These are phyloP conservation scores for Calonectris borealis DNA, from an alignment of 2,113 vertebrate genomes.

Conservation along the genomic window DNA sequence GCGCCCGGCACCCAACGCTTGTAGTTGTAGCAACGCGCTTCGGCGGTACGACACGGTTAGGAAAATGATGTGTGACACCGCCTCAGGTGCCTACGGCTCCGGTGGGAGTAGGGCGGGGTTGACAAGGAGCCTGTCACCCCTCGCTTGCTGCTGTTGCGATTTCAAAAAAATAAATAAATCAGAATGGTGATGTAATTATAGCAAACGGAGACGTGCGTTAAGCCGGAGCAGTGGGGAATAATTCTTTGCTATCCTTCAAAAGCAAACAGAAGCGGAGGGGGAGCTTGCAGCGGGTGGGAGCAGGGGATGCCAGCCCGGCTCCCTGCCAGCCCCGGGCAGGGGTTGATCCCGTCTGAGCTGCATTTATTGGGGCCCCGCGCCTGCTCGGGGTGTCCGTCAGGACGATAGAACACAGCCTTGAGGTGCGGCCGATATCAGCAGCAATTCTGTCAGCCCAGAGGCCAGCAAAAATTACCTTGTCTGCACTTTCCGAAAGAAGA, in stretches of 20 bases:
- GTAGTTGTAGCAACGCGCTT: constrained; percentile 7
- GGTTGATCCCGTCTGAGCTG: neutral
- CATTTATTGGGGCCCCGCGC: neutral
- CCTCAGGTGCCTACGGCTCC: neutral
- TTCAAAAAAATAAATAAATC: neutral
- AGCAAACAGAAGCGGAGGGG: neutral
- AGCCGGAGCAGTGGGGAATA: neutral
- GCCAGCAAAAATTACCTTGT: neutral
- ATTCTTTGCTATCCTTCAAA: neutral
- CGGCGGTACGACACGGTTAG: neutral
- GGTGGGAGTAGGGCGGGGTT: neutral
- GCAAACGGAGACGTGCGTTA: neutral
- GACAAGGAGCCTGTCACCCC: neutral
- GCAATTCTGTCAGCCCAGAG: neutral
- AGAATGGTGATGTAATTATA: neutral
- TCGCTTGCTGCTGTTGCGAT: neutral
- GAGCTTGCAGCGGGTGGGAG: neutral
- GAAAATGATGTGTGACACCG: constrained; percentile 5
- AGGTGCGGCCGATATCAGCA: neutral
- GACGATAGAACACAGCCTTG: neutral
- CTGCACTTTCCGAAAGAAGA: neutral
- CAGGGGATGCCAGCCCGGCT: neutral
- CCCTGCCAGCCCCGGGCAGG: neutral
- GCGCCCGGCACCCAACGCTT: neutral
- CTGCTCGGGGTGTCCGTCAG: neutral